phyloP scores from a whole-genome alignment of 2,113 vertebrate species.

The Chrysemys picta region DNA sequence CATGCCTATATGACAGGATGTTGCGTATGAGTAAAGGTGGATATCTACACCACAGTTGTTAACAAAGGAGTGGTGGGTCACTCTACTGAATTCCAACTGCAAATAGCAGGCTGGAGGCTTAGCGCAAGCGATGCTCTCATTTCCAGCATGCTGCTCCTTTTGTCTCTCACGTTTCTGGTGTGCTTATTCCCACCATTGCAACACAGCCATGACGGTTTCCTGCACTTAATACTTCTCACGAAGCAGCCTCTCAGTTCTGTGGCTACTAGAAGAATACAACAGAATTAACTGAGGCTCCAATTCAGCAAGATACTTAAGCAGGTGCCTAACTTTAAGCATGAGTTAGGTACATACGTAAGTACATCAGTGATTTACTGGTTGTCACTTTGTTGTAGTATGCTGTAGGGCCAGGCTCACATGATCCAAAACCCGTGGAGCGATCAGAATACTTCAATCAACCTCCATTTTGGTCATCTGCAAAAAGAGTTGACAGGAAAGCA shows the following conservation, averaged over 20 bases:
- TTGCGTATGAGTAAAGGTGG: background rate
- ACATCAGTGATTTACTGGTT: background rate
- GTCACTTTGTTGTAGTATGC: constrained; percentile 40
- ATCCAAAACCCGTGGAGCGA: constrained; percentile 41
- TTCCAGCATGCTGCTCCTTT: background rate
- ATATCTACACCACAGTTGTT: background rate
- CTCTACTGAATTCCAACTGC: background rate
- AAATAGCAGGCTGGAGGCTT: background rate
- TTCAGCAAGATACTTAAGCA: background rate
- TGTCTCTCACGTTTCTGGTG: background rate
- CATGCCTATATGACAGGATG: background rate
- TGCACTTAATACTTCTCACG: background rate
- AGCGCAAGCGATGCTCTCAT: background rate
- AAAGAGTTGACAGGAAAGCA: constrained; percentile 47
- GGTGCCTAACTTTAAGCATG: background rate
- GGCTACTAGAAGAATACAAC: background rate
- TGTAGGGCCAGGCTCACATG: constrained; percentile 70
- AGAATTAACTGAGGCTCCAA: background rate
- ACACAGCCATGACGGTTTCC: background rate
- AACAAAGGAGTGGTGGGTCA: background rate
- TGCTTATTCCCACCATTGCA: background rate
- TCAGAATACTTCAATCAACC: constrained; percentile 9
- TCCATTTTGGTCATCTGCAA: constrained; percentile 76
- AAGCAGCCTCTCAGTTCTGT: background rate
- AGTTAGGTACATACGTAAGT: background rate